phyloP scores from a whole-genome alignment of 2,113 vertebrate genomes.

The Psilopogon haemacephalus region DNA sequence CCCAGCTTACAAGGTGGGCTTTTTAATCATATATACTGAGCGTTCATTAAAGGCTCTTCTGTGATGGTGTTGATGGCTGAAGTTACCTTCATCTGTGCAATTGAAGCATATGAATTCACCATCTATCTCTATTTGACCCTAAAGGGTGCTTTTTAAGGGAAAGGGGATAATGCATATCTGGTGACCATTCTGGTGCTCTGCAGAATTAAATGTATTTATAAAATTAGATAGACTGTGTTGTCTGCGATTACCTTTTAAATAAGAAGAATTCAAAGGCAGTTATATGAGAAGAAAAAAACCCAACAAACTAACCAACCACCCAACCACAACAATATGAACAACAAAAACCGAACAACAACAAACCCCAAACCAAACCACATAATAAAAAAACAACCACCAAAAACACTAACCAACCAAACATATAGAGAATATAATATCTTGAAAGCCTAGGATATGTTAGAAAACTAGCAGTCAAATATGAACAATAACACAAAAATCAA shows the following conservation, averaged over 20 bases:
- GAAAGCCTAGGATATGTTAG: not conserved
- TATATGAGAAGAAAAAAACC: slow-evolving; percentile 5
- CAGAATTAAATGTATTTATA: not conserved
- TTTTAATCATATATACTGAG: not conserved
- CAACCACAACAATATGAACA: too few species aligned
- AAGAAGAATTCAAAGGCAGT: not conserved
- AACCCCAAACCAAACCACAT: too few species aligned
- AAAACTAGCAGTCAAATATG: slow-evolving; percentile 3
- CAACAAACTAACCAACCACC: too few species aligned
- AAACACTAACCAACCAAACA: too few species aligned
- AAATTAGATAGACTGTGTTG: not conserved
- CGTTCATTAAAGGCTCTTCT: not conserved
- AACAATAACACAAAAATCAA: slow-evolving; percentile 27
- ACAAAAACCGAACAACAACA: too few species aligned
- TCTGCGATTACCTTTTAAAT: not conserved
- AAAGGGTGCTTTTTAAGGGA: not conserved
- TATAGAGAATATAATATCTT: not conserved
- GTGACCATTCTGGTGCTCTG: not conserved
- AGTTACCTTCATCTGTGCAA: not conserved
- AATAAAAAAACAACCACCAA: too few species aligned
- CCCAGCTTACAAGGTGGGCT: not conserved
- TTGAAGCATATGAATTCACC: not conserved
- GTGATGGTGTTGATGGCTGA: not conserved
- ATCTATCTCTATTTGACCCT: not conserved
- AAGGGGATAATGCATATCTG: not conserved